A percentile compares a stretch with the other conserved stretches of the same genome.
phyloP scores from a whole-genome alignment of 2,797 vertebrate species.

The Anas georgica region DNA sequence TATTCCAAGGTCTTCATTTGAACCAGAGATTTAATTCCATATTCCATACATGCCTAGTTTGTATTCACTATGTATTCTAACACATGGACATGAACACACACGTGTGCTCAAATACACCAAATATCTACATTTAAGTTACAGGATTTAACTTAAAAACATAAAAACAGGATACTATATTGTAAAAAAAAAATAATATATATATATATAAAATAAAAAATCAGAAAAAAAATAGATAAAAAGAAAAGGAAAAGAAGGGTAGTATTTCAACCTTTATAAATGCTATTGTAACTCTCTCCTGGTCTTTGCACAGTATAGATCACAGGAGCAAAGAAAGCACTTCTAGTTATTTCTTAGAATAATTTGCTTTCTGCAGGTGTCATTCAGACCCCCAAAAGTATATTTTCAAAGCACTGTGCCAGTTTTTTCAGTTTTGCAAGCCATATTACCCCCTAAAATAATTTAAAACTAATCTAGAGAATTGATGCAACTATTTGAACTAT shows the following conservation, averaged over 20 bases:
- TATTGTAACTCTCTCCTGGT: not conserved
- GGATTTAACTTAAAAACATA: not conserved
- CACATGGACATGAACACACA: not conserved
- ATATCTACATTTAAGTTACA: not conserved
- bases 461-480: not conserved
- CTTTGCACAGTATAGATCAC: not conserved
- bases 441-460: not conserved
- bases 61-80: slow-evolving; percentile 8
- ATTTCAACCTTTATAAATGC: not conserved
- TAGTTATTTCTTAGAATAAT: not conserved
- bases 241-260: not conserved
- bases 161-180: not conserved
- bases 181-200: not conserved
- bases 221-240: not conserved
- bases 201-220: too few relatives aligned
- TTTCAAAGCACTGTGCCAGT: not conserved
- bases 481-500: not conserved
- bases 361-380: slow-evolving; percentile 7
- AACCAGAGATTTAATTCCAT: slow-evolving; percentile 48
- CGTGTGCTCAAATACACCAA: not conserved
- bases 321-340: not conserved
- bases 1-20: slow-evolving; percentile 46
- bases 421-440: not conserved
- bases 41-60: slow-evolving; percentile 13
- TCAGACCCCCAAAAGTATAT: not conserved